These are phyloP conservation scores for Chaitophorus viminalis DNA, from an alignment of 2,888 invertebrate species.

Conservation along the genomic window DNA sequence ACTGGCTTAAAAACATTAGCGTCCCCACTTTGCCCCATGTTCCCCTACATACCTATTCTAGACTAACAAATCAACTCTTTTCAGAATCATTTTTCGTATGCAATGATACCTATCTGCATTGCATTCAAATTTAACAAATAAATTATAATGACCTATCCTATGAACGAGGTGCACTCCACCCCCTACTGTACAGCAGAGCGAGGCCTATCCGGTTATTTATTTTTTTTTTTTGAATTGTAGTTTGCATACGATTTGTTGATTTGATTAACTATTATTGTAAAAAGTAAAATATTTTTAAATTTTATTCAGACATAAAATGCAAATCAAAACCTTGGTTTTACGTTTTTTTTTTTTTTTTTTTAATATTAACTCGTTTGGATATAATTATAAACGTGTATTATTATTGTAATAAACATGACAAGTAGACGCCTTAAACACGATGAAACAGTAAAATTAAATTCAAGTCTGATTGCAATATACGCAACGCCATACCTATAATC, in stretches of 20 bases:
- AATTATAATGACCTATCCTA: too few relatives aligned
- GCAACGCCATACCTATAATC: background rate
- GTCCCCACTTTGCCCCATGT: too few relatives aligned
- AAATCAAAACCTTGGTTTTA: conserved; percentile 34
- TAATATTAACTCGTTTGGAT: conserved; percentile 17
- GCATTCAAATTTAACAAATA: too few relatives aligned
- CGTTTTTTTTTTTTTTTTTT: conserved; percentile 53
- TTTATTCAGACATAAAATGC: background rate
- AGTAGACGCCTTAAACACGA: background rate
- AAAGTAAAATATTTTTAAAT: background rate
- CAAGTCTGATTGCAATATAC: conserved; percentile 8
- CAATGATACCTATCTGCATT: too few relatives aligned
- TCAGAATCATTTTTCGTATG: too few relatives aligned
- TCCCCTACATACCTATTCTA: too few relatives aligned
- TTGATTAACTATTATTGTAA: background rate
- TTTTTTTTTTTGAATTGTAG: too few relatives aligned
- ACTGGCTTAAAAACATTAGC: too few relatives aligned
- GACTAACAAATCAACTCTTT: too few relatives aligned
- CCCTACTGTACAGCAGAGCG: too few relatives aligned
- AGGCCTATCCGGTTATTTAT: too few relatives aligned
- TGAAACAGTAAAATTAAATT: background rate
- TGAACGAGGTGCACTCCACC: too few relatives aligned
- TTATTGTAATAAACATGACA: conserved; percentile 3
- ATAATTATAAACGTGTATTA: conserved; percentile 22
- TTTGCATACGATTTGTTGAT: background rate